Evolutionary conservation across 2,888 invertebrate genomes (phyloP), one percentile per base, ranked within the genome.

Genomic region (Parapristionchus giblindavisi): DNA sequence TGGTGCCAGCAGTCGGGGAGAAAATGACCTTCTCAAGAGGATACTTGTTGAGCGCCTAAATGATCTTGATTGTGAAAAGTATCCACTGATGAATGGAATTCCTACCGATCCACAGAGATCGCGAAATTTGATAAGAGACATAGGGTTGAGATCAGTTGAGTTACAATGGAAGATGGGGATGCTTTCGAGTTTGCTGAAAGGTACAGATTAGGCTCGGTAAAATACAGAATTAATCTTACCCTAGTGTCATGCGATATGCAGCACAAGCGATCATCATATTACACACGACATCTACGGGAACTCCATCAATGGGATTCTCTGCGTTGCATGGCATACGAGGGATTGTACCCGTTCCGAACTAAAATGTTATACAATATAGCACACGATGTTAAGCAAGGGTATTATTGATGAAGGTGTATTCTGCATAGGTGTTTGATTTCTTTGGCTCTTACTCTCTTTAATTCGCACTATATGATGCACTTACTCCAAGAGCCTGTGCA

Each of bases 1-100:
- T 17, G n/a, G 60, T 60, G n/a, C 60, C 60, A 3, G 36, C 34
- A 1, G 60, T 6, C 1, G 60, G 60, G 1, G 60, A 60, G 14
- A 60, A 36, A n/a, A 60, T 32, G 60, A 60, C 36, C 60, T 60
- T 60, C 60, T 60, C 60, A 8, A 60, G 34, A 11, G 60, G 60
- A 27, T 60, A 60, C n/a, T 32, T 60, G n/a, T 17, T 60, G 4
- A 60, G 60, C 29, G 0, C 24, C 21, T 14, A 8, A 34, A 34
- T 6, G 34, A 56, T 34, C 4, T 2, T 14, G 34, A 5, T 6
- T 5, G 0, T 5, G n/a, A 2, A 21, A 5, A 3, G 0, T 17
- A 6, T 0, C 32, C 27, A n/a, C 8, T 8, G 3, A 34, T n/a
- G 1, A 1, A 1, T 34, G 21, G 17, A 3, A n/a, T 8, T 6